Conservation (phyloP, 2,113 vertebrate genomes). For the Hoplias malabaricus region DNA sequence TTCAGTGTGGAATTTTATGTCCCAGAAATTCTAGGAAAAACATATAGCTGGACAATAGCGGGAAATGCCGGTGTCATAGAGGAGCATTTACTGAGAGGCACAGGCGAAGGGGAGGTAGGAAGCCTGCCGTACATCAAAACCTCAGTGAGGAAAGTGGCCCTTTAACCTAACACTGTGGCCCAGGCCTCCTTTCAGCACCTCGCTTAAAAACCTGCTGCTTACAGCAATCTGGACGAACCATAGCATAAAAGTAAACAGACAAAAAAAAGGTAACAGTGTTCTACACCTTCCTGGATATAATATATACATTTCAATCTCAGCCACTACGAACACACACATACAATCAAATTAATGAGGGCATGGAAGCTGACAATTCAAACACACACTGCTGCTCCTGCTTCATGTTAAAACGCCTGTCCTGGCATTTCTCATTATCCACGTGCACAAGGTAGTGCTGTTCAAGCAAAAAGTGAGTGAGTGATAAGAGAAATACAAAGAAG, state of each 20-base stretch:
- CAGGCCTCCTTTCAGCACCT: conserved; percentile 4
- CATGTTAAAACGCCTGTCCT: too few species aligned
- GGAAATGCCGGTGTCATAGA: conserved; percentile 53
- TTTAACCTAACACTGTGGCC: conserved; percentile 41
- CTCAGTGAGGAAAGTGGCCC: conserved; percentile 51
- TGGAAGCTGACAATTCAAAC: too few species aligned
- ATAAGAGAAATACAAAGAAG: too few species aligned
- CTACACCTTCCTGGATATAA: background rate
- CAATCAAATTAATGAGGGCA: too few species aligned
- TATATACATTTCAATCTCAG: too few species aligned
- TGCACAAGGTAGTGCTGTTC: too few species aligned
- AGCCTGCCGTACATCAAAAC: conserved; percentile 32
- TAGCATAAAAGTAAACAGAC: background rate
- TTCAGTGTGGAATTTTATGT: conserved; percentile 8
- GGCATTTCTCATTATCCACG: too few species aligned
- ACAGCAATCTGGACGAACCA: background rate
- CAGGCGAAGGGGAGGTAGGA: conserved; percentile 20
- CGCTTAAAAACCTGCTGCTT: background rate
- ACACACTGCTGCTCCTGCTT: too few species aligned
- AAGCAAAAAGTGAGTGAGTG: too few species aligned
- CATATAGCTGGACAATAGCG: conserved; percentile 59
- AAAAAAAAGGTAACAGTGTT: background rate
- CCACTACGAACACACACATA: too few species aligned
- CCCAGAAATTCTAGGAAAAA: background rate
- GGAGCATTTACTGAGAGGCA: conserved; percentile 13